Evolutionary conservation across 2,797 vertebrate species (phyloP), one percentile per base, ranked within the genome.

Genomic region (Neopelma chrysocephalum): DNA sequence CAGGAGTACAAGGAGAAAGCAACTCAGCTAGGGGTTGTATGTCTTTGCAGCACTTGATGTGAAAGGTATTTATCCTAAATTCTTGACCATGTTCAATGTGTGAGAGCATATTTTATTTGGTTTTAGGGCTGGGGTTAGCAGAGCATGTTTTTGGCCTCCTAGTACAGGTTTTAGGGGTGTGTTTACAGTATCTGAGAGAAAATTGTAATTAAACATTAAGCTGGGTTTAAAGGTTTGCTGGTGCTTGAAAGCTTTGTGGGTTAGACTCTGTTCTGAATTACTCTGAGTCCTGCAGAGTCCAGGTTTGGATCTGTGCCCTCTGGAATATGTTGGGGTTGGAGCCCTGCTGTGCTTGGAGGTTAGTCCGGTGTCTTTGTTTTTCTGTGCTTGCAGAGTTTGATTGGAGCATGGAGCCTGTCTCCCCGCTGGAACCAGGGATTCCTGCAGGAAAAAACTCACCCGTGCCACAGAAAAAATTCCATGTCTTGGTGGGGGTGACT

Each of bases 401-500:
- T 5, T 17, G 45, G 57, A 56, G 18, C 53, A 95, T 97, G 96
- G 94, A 98, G 62, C 29, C 89, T 29, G 10, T 12, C 19, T 7
- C 19, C 2, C 50, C 2, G 3, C 48, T 95, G 77, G 92, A 93
- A 6, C 16, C 80, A 10, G 56, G 19, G 8, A 7, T 34, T 71
- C 16, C 82, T 38, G 50, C 53, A 40, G 58, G 25, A 14, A 26
- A 11, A 9, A 65, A 38, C 71, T 91, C 65, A 1, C 4, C 71
- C 0, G 4, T 22, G 51, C 22, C 9, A 0, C 57, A 7, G 71
- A 89, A 71, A 43, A 96, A 27, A 1, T 56, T 43, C 62, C 95
- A 3, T 5, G 94, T 99, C 42, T 98, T 99, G 8, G 95, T 99
- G 51, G 99, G 99, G 7, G 99, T 99, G 42, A 99, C 99, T 1